Conservation (phyloP, 2,888 invertebrate genomes). For the Strigamia crassipes region DNA sequence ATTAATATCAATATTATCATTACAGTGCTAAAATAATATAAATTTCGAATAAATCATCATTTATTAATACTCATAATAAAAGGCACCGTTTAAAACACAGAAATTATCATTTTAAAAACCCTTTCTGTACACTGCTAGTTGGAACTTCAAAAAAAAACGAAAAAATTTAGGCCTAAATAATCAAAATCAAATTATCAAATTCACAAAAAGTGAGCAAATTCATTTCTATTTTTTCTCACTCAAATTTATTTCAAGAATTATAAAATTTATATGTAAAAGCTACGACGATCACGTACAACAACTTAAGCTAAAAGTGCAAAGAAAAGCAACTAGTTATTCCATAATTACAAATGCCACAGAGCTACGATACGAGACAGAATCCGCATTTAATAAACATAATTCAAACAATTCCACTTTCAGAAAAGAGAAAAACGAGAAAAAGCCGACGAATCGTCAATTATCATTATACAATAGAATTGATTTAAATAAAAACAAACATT, state of each 20-base stretch:
- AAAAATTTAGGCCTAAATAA: not conserved
- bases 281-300: conserved; percentile 12
- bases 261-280: not conserved
- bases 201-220: not conserved
- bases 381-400: conserved; percentile 8
- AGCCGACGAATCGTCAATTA: not conserved
- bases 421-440: not conserved
- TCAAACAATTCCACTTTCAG: too few relatives aligned
- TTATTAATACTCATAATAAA: not conserved
- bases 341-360: not conserved
- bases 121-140: not conserved
- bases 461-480: not conserved
- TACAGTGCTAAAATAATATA: not conserved
- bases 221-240: not conserved
- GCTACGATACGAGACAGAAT: not conserved
- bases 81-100: not conserved
- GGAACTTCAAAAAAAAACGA: not conserved
- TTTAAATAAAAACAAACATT: not conserved
- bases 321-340: not conserved
- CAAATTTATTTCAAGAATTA: not conserved
- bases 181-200: not conserved
- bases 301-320: conserved; percentile 1
- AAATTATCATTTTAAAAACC: not conserved
- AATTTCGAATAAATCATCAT: not conserved
- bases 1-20: not conserved